Percentiles rank a stretch among this genome's conserved stretches.
phyloP scores from a whole-genome alignment of 2,888 invertebrate species.

The Drosophila bunnanda region DNA sequence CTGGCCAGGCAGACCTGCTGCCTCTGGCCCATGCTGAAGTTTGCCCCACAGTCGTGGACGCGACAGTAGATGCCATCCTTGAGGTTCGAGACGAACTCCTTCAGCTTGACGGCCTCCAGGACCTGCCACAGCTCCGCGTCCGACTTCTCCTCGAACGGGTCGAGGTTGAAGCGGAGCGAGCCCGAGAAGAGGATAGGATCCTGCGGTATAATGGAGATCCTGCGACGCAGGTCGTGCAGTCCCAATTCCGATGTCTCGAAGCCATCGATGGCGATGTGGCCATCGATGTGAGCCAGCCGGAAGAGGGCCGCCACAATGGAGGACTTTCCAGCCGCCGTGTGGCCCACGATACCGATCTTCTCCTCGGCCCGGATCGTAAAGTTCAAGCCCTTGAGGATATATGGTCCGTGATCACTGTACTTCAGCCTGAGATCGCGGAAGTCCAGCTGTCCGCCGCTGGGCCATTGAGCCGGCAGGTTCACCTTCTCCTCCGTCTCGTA shows the following conservation, averaged over 20 bases:
- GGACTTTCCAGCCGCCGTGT: slow-evolving; percentile 95
- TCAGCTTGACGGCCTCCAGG: slow-evolving; percentile 91
- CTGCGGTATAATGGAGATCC: slow-evolving; percentile 96
- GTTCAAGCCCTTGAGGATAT: slow-evolving; percentile 90
- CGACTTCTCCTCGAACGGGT: slow-evolving; percentile 91
- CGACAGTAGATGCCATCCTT: slow-evolving; percentile 86
- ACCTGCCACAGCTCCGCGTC: slow-evolving; percentile 92
- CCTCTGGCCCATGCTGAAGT: slow-evolving; percentile 95
- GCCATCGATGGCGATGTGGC: slow-evolving; percentile 91
- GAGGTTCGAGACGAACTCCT: slow-evolving; percentile 87
- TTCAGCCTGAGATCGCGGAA: slow-evolving; percentile 89
- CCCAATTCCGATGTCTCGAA: slow-evolving; percentile 89
- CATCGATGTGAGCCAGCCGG: slow-evolving; percentile 91
- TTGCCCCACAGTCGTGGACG: slow-evolving; percentile 91
- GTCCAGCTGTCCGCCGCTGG: slow-evolving; percentile 87
- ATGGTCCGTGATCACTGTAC: slow-evolving; percentile 88
- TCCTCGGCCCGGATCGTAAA: slow-evolving; percentile 86
- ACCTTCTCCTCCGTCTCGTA: slow-evolving; percentile 84
- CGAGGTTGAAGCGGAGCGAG: slow-evolving; percentile 92
- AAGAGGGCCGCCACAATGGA: slow-evolving; percentile 93
- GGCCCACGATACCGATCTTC: slow-evolving; percentile 93
- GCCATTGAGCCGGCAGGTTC: slow-evolving; percentile 87
- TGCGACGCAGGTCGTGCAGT: slow-evolving; percentile 90
- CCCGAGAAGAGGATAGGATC: slow-evolving; percentile 95
- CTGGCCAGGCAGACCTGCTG: slow-evolving; percentile 94